Evolutionary conservation across 2,888 invertebrate species (phyloP).

Genomic region (Campoplex capitator): DNA sequence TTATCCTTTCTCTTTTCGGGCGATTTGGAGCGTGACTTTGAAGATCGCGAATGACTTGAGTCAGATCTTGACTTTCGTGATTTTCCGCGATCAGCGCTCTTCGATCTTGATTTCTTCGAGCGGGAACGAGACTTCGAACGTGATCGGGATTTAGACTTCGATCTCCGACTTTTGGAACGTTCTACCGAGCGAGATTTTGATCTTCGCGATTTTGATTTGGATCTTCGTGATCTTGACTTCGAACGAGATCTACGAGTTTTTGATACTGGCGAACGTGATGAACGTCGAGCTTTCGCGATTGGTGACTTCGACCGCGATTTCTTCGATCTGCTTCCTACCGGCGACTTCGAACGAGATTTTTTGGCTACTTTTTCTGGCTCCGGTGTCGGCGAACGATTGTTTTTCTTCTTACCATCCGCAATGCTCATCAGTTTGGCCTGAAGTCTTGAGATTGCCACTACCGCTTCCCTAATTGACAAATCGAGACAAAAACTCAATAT

Average conservation of each 20-base stretch:
- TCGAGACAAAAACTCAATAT: not conserved
- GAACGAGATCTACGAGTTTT: constrained; percentile 75
- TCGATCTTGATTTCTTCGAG: constrained; percentile 81
- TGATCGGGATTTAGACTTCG: constrained; percentile 79
- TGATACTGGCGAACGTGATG: constrained; percentile 75
- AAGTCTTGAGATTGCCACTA: constrained; percentile 86
- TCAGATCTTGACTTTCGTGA: constrained; percentile 83
- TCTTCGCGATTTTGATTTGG: constrained; percentile 73
- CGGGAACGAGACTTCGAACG: constrained; percentile 79
- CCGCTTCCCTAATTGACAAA: constrained; percentile 81
- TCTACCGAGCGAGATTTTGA: constrained; percentile 79
- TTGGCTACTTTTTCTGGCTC: constrained; percentile 75
- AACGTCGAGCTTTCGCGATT: constrained; percentile 70
- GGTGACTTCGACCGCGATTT: constrained; percentile 83
- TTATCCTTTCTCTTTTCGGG: constrained; percentile 79
- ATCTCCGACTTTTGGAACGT: constrained; percentile 78
- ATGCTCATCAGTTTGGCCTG: constrained; percentile 88
- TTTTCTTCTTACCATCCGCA: constrained; percentile 86
- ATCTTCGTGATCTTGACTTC: constrained; percentile 78
- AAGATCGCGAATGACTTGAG: constrained; percentile 80
- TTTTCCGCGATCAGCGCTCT: constrained; percentile 82
- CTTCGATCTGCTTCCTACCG: constrained; percentile 74
- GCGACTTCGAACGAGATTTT: constrained; percentile 81
- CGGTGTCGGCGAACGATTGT: constrained; percentile 80
- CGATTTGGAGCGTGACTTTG: constrained; percentile 82